phyloP scores from a whole-genome alignment of 2,888 invertebrate species.

The Pharmacophagus antenor region DNA sequence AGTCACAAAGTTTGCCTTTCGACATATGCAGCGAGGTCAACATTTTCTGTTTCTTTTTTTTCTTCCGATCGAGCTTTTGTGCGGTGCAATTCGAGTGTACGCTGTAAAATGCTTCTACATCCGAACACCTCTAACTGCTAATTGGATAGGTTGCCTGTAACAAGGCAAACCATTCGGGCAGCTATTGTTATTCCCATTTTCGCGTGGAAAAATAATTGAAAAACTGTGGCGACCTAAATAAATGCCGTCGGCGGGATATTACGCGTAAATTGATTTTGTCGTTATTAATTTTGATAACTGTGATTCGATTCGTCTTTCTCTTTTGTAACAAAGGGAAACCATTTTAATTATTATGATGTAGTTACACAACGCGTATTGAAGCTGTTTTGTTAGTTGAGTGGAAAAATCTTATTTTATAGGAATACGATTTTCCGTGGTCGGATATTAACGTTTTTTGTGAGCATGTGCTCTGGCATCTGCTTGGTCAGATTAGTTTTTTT shows the following conservation, averaged over 20 bases:
- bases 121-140: background rate
- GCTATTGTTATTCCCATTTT: constrained; percentile 42
- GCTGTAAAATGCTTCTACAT: background rate
- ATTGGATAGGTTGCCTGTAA: constrained; percentile 27
- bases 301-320: constrained; percentile 78
- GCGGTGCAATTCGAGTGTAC: constrained; percentile 37
- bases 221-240: constrained; percentile 59
- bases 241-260: constrained; percentile 69
- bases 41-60: constrained; percentile 72
- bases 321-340: constrained; percentile 79
- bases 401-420: constrained; percentile 51
- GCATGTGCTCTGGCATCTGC: constrained; percentile 75
- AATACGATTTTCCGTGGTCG: constrained; percentile 37
- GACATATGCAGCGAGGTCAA: constrained; percentile 78
- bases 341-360: constrained; percentile 74
- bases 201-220: constrained; percentile 58
- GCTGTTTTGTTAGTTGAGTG: constrained; percentile 47
- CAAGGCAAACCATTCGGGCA: constrained; percentile 43
- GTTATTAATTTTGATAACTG: constrained; percentile 80
- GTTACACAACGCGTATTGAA: constrained; percentile 51
- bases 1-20: constrained; percentile 70
- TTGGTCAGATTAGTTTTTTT: constrained; percentile 74
- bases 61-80: constrained; percentile 62
- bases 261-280: constrained; percentile 76
- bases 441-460: constrained; percentile 52